Evolutionary conservation across 2,888 invertebrate genomes (phyloP), one percentile per base, ranked within the genome.

Genomic region (Eurois occulta): DNA sequence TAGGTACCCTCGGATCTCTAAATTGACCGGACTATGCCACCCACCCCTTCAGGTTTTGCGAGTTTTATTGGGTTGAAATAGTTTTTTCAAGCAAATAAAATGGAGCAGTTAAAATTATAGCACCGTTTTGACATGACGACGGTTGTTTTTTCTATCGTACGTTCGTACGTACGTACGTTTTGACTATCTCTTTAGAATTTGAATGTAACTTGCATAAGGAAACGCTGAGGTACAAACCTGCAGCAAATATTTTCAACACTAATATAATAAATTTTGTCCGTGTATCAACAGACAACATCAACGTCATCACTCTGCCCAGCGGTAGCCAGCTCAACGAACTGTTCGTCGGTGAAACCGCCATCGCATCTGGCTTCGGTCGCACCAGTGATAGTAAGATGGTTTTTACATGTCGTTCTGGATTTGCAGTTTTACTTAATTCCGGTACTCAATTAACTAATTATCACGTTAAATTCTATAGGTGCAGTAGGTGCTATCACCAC

Each of bases 301-400:
- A 71, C 1, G 66, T 89, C 2, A 83, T 94, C 18, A 80, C 89
- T n/a, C 75, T 94, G 11, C 92, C 94, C 21, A 68, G 85, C 66
- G 92, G 91, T n/a, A 16, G 74, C 21, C 35, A 62, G 10, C 62
- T 62, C 10, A 62, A 62, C 38, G n/a, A 46, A 67, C 74, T 95
- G 89, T 62, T 62, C 72, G 87, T 77, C 41, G 92, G 92, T 43
- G 46, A 74, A 4, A 76, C 55, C 0, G 95, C 92, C 55, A 72
- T 89, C 55, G 95, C 94, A 32, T 93, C 94, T 28, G 95, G 95
- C 52, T 95, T 91, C 70, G 95, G 95, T 48, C 68, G 68, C 32
- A 68, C 68, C 35, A 18, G 16, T 16, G 68, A 68, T n/a, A 35
- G 48, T 68, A 48, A 68, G 48, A 32, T 62, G 21, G 32, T 32